These are phyloP conservation scores for Zelostemma sp. DNA, from an alignment of 1,140 invertebrate species.

Conservation along the genomic window DNA sequence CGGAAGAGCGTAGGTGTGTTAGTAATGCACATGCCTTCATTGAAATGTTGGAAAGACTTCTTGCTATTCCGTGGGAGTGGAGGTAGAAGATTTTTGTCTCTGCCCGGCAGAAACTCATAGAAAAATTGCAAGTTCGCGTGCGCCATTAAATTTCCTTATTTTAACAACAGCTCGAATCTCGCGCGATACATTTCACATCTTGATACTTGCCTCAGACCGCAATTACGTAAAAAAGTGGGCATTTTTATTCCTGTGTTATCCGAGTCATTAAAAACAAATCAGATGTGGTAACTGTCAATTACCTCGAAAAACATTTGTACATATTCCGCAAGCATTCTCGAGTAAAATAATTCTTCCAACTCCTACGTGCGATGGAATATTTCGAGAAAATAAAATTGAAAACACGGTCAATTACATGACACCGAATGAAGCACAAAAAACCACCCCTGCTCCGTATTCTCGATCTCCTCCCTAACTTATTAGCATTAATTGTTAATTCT, in stretches of 20 bases:
- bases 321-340: background rate
- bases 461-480: background rate
- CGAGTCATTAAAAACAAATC: conserved; percentile 48
- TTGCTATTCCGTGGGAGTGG: conserved; percentile 9
- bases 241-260: conserved; percentile 27
- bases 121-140: conserved; percentile 45
- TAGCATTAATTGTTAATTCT: too few species aligned
- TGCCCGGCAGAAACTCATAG: background rate
- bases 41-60: background rate
- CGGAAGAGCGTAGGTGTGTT: conserved; percentile 21
- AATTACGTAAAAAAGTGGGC: conserved; percentile 39
- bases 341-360: too few species aligned
- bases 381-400: too few species aligned
- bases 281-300: conserved; percentile 44
- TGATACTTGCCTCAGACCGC: conserved; percentile 27
- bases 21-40: conserved; percentile 1
- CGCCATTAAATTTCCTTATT: conserved; percentile 24
- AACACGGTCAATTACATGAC: too few species aligned
- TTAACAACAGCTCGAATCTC: conserved; percentile 19
- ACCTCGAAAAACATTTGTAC: conserved; percentile 18
- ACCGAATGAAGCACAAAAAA: background rate
- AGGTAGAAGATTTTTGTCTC: conserved; percentile 27
- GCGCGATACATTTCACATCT: conserved; percentile 39
- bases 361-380: too few species aligned
- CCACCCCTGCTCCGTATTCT: background rate